These are phyloP conservation scores for Pluvianellus socialis DNA, from an alignment of 2,113 vertebrate species.

Conservation along the genomic window DNA sequence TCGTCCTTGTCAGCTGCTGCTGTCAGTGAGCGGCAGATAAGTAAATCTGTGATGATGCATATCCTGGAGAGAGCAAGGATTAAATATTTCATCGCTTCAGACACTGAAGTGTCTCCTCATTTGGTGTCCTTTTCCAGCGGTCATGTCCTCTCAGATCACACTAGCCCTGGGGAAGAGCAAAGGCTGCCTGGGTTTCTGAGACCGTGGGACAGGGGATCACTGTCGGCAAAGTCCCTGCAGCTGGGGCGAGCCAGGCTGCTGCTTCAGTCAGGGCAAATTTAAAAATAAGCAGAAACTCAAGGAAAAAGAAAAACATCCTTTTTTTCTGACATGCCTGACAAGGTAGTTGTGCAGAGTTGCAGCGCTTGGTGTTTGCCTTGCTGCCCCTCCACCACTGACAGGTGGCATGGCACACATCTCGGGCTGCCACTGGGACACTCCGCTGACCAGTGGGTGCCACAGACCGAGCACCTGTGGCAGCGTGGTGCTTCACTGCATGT, in stretches of 20 bases:
- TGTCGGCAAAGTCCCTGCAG: background rate
- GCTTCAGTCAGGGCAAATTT: background rate
- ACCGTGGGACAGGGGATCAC: accelerated
- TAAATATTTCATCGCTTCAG: conserved; percentile 23
- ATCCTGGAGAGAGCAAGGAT: conserved; percentile 7
- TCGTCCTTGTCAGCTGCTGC: conserved; percentile 15
- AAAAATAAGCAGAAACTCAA: background rate
- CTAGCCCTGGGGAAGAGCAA: background rate
- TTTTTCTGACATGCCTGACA: background rate
- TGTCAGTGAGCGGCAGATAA: conserved; percentile 25
- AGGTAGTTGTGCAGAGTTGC: background rate
- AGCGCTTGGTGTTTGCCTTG: background rate
- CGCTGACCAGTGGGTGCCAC: accelerated
- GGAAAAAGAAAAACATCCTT: background rate
- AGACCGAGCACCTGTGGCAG: accelerated
- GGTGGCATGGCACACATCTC: background rate
- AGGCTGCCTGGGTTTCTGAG: background rate
- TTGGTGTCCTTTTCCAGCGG: background rate
- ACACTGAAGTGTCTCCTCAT: conserved; percentile 3
- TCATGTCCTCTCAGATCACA: background rate
- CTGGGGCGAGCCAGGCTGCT: background rate
- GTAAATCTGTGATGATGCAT: conserved; percentile 54
- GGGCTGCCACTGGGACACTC: background rate
- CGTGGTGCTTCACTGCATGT: background rate
- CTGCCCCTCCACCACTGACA: background rate